Conservation (phyloP, 2,113 vertebrate species). For the Phainopepla nitens region DNA sequence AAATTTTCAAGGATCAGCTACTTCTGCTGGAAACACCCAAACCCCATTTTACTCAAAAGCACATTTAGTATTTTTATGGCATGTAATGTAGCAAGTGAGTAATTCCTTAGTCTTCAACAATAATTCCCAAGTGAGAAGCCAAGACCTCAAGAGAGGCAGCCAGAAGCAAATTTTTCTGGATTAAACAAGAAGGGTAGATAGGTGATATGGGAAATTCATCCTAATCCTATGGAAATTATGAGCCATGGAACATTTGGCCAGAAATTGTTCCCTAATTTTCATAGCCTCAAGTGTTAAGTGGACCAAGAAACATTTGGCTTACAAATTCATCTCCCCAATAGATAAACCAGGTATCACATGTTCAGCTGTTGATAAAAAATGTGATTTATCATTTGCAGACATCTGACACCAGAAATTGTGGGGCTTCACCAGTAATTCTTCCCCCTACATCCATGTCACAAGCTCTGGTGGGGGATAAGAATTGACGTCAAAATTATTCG, state of each 20-base stretch:
- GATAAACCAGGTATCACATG: not conserved
- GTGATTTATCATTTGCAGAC: not conserved
- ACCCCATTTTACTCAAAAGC: not conserved
- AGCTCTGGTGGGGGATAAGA: not conserved
- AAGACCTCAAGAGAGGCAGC: not conserved
- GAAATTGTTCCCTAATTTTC: not conserved
- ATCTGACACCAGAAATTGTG: not conserved
- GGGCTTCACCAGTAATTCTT: not conserved
- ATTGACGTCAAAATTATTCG: not conserved
- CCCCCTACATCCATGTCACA: not conserved
- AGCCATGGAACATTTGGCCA: not conserved
- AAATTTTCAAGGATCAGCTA: not conserved
- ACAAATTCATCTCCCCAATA: not conserved
- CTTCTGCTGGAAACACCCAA: not conserved
- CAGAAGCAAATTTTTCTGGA: not conserved
- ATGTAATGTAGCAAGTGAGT: not conserved
- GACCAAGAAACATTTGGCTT: accelerated
- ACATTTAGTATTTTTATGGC: not conserved
- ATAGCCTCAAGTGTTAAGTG: not conserved
- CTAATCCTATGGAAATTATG: not conserved
- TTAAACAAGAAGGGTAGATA: not conserved
- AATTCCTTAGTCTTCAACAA: not conserved
- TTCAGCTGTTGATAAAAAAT: not conserved
- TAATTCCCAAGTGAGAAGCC: not conserved
- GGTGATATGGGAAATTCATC: not conserved